Evolutionary conservation across 2,113 vertebrate genomes (phyloP).

Genomic region (Nycticebus coucang): DNA sequence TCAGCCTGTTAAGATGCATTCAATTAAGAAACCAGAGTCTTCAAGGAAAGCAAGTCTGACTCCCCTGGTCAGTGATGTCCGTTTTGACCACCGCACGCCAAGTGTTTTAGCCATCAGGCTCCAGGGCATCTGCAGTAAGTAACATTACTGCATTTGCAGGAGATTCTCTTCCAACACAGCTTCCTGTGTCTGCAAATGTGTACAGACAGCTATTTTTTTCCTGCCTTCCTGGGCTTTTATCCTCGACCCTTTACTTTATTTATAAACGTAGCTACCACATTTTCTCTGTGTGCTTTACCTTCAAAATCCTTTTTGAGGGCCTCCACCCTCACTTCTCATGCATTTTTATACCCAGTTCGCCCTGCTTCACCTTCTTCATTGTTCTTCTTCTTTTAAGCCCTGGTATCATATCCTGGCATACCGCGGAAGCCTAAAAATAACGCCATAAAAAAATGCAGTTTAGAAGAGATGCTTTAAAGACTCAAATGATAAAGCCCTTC

Average conservation of each 20-base stretch:
- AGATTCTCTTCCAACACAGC: not conserved
- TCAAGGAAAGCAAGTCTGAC: not conserved
- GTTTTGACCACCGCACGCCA: not conserved
- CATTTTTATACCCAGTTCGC: not conserved
- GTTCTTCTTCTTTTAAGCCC: not conserved
- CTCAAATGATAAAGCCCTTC: not conserved
- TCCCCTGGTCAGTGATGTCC: fast-evolving
- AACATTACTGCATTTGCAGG: not conserved
- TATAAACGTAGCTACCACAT: not conserved
- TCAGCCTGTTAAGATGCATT: not conserved
- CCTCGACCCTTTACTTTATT: not conserved
- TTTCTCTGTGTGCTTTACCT: conserved; percentile 13
- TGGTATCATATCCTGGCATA: not conserved
- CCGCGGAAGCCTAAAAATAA: conserved; percentile 21
- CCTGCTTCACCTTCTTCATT: not conserved
- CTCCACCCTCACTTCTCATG: not conserved
- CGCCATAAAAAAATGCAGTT: not conserved
- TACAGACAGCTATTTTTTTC: not conserved
- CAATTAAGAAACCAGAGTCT: not conserved
- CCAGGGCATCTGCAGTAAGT: not conserved
- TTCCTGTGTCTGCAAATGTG: conserved; percentile 28
- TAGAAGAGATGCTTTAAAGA: not conserved
- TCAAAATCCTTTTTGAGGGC: conserved; percentile 23
- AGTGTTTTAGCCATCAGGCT: not conserved
- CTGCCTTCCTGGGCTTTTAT: not conserved